phyloP scores from a whole-genome alignment of 30 jellyfish, hydroid and myxozoan genomes.

The Mastigias papua region DNA sequence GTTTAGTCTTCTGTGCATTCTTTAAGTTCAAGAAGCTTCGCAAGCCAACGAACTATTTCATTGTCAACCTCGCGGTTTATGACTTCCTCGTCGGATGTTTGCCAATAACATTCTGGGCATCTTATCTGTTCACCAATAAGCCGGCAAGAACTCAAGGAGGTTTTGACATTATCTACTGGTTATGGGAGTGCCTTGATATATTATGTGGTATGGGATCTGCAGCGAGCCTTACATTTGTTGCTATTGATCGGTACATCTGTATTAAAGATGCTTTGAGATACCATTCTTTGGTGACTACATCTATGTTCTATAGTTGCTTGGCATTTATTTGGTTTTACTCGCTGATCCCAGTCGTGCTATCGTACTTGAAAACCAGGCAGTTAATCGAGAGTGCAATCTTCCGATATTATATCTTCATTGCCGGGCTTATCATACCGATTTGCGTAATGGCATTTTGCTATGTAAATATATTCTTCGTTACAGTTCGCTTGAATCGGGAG shows the following conservation, averaged over 20 bases:
- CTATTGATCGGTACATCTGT: slow-evolving; percentile 68
- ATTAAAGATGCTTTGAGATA: slow-evolving; percentile 53
- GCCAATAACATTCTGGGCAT: slow-evolving; percentile 41
- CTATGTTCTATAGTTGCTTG: slow-evolving; percentile 15
- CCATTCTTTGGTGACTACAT: slow-evolving; percentile 23
- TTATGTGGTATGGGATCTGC: slow-evolving; percentile 43
- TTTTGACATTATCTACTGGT: slow-evolving; percentile 20
- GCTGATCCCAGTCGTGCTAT: slow-evolving; percentile 24
- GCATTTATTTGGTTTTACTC: slow-evolving; percentile 37
- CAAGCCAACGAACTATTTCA: slow-evolving; percentile 58
- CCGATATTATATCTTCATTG: slow-evolving; percentile 50
- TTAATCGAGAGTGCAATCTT: not conserved
- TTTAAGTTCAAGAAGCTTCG: slow-evolving; percentile 48
- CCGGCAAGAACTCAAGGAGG: slow-evolving; percentile 2
- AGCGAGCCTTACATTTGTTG: slow-evolving; percentile 34
- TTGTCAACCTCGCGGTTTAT: slow-evolving; percentile 45
- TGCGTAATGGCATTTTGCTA: slow-evolving; percentile 60
- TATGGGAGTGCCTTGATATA: slow-evolving; percentile 50
- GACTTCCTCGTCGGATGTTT: slow-evolving; percentile 63
- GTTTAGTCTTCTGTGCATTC: slow-evolving; percentile 66
- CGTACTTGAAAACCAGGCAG: slow-evolving; percentile 13
- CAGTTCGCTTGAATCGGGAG: slow-evolving; percentile 28
- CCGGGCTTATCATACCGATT: slow-evolving; percentile 40
- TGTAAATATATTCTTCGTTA: slow-evolving; percentile 30
- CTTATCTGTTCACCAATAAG: slow-evolving; percentile 8